Conservation (phyloP, 1,140 invertebrate genomes). For the Bicyclus anynana region DNA sequence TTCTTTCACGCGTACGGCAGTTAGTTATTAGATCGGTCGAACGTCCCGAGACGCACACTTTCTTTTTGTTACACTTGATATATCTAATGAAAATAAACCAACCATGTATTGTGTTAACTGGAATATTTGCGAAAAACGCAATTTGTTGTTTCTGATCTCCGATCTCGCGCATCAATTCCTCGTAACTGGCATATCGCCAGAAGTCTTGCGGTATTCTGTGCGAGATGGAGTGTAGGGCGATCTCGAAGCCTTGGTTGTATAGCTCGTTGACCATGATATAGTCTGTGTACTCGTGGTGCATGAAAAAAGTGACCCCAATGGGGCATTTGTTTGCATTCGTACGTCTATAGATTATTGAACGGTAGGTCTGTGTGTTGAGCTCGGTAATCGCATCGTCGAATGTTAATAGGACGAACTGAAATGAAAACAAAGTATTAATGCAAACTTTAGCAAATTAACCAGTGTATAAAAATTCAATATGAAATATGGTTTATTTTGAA, state of each 20-base stretch:
- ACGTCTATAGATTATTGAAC: conserved; percentile 78
- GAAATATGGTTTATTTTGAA: too few species aligned
- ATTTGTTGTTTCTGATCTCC: conserved; percentile 77
- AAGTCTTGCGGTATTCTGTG: conserved; percentile 75
- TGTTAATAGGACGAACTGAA: conserved; percentile 81
- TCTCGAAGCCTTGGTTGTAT: conserved; percentile 82
- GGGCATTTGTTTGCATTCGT: conserved; percentile 82
- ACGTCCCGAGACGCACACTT: too few species aligned
- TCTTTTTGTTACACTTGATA: too few species aligned
- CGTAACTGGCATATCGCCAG: conserved; percentile 73
- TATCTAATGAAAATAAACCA: conserved; percentile 1
- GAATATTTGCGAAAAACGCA: conserved; percentile 78
- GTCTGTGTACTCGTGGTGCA: conserved; percentile 84
- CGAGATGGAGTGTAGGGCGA: conserved; percentile 81
- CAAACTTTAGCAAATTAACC: too few species aligned
- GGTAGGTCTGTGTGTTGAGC: conserved; percentile 81
- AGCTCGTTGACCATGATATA: conserved; percentile 81
- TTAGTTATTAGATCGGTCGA: too few species aligned
- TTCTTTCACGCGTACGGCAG: too few species aligned
- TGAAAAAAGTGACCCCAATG: conserved; percentile 80
- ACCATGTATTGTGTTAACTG: conserved; percentile 71
- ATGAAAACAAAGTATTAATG: conserved; percentile 10
- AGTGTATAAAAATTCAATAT: too few species aligned
- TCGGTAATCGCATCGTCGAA: conserved; percentile 84
- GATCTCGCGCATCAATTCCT: conserved; percentile 77